phyloP scores from a whole-genome alignment of 1,140 invertebrate genomes.

The Catajapyx aquilonaris region DNA sequence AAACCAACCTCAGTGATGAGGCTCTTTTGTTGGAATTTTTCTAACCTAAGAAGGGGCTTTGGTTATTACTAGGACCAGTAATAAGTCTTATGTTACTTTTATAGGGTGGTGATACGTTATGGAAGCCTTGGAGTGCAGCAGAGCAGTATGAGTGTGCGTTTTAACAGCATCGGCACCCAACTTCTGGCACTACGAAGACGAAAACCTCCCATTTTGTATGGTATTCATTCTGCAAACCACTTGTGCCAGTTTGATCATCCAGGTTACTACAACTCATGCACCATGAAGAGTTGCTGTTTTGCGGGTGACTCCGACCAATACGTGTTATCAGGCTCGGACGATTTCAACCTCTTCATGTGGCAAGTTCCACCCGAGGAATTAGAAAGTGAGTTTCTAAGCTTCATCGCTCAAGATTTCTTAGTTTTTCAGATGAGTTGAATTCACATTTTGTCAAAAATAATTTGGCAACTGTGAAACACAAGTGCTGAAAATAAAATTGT shows the following conservation, averaged over 20 bases:
- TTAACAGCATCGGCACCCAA: conserved; percentile 53
- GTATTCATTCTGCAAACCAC: conserved; percentile 36
- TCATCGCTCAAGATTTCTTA: too few species aligned
- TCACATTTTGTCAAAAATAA: too few species aligned
- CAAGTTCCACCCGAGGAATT: conserved; percentile 43
- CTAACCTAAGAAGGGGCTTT: too few species aligned
- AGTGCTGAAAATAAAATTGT: too few species aligned
- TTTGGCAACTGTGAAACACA: too few species aligned
- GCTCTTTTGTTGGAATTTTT: too few species aligned
- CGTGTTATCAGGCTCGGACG: conserved; percentile 78
- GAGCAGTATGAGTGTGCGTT: conserved; percentile 80
- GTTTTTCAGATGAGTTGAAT: too few species aligned
- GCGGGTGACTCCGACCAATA: conserved; percentile 76
- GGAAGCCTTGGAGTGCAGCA: conserved; percentile 39
- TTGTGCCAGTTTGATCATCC: conserved; percentile 72
- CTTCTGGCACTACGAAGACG: conserved; percentile 65
- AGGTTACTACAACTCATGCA: conserved; percentile 88
- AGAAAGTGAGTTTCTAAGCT: conserved; percentile 14
- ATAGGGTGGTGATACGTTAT: conserved; percentile 33
- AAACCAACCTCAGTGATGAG: too few species aligned
- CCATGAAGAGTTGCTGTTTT: conserved; percentile 91
- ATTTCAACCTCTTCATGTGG: conserved; percentile 91
- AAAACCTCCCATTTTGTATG: conserved; percentile 62
- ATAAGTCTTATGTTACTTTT: conserved; percentile 9
- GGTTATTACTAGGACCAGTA: too few species aligned